Evolutionary conservation across 53 echinoderm and acorn worm species (phyloP).

Genomic region (Crossaster papposus): DNA sequence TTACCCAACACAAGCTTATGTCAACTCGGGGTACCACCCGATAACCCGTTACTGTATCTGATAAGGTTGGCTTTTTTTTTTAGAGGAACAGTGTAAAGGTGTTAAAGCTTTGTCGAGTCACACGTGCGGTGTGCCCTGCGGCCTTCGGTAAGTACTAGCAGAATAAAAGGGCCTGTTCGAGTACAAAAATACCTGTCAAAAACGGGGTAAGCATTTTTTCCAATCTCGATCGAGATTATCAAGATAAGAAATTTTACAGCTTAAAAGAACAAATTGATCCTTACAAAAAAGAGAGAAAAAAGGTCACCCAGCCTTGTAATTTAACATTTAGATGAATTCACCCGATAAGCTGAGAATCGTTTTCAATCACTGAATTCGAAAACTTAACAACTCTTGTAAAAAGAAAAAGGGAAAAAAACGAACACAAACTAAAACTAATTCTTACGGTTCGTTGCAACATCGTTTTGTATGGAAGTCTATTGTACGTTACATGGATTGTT

Average conservation of each 20-base stretch:
- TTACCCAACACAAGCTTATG: constrained; percentile 33
- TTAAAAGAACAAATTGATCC: constrained; percentile 4
- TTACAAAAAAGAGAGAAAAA: neutral
- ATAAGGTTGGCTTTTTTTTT: neutral
- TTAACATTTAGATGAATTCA: neutral
- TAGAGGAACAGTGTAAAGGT: neutral
- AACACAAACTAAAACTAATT: no score
- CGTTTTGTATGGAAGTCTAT: no score
- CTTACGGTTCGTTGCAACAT: no score
- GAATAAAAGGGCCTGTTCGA: neutral
- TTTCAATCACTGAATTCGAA: no score
- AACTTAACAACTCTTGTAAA: no score
- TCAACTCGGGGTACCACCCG: constrained; percentile 5
- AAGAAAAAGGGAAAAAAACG: no score
- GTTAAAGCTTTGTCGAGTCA: constrained; percentile 20
- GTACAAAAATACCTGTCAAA: neutral
- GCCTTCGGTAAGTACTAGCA: neutral
- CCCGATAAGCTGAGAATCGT: neutral
- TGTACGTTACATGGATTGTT: neutral
- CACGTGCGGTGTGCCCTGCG: neutral
- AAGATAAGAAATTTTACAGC: neutral
- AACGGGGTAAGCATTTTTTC: neutral
- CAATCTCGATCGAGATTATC: neutral
- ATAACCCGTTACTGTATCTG: constrained; percentile 19
- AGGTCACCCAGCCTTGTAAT: neutral